These are phyloP conservation scores for Pogonomyrmex californicus DNA, from an alignment of 1,140 invertebrate genomes.

Conservation along the genomic window DNA sequence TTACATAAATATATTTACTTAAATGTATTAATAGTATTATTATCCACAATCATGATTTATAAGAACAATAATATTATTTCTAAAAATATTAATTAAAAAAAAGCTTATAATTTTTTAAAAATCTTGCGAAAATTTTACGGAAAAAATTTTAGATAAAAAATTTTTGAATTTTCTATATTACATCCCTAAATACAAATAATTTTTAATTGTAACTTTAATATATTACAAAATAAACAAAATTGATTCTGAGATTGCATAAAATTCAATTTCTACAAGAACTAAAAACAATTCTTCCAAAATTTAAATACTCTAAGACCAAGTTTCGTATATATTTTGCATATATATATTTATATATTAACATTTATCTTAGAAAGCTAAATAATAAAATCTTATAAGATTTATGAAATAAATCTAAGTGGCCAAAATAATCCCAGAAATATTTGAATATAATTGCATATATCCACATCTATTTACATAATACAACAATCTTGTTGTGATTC, in stretches of 20 bases:
- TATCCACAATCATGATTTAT: background rate
- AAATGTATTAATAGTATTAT: too few relatives aligned
- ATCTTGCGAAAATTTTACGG: background rate
- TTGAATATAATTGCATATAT: background rate
- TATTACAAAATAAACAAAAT: conserved; percentile 12
- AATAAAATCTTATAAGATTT: background rate
- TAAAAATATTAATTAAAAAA: background rate
- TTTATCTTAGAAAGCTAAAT: background rate
- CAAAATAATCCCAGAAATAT: background rate
- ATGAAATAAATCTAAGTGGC: background rate
- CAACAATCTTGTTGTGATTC: conserved; percentile 81
- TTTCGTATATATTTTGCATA: background rate
- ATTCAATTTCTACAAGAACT: background rate
- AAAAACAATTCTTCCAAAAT: background rate
- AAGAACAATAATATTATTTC: background rate
- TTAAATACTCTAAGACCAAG: background rate
- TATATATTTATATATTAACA: conserved; percentile 1
- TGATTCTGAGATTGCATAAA: background rate
- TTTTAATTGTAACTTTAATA: conserved; percentile 5
- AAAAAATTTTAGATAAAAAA: background rate
- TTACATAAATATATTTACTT: too few relatives aligned
- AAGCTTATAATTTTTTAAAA: background rate
- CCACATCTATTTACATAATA: conserved; percentile 80
- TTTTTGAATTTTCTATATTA: conserved; percentile 1
- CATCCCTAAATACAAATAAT: background rate